Base-by-base conservation (phyloP, 2,797 vertebrate species). In the Schizopygopsis pylzovi region DNA sequence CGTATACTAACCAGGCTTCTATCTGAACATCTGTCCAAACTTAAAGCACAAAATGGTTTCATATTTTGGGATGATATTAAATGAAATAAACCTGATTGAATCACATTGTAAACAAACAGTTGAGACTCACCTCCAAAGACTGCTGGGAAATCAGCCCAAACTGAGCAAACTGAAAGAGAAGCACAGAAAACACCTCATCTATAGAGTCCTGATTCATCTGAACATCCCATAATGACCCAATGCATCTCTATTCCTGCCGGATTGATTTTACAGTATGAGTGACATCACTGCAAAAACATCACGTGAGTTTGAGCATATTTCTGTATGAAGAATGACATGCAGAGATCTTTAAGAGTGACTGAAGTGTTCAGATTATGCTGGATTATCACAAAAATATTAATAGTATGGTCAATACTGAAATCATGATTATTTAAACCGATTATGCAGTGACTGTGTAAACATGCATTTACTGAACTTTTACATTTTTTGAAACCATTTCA, bases 71-170 rank as follows among this genome's bases (percentile, higher is more conserved):
- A 76, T 73, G 43, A 47, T 3, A 16, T 11, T 2, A 18, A 49
- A 2, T 20, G 8, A 49, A n/a, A 18, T 18, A 28, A 33, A n/a
- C 78, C 39, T 71, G 3, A 78, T 33, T 49, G 59, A 79, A 79
- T 41, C 47, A n/a, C 49, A 15, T 28, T 3, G 56, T 61, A 68
- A 39, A 65, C 56, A 43, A 18, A 54, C 71, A 52, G 79, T 76
- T 39, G 4, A 45, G 3, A 33, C 87, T 90, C 43, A 90, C 89
- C 86, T 59, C 47, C 87, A 84, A 90, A 90, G 7, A 81, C 43
- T 81, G 72, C 83, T 78, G 47, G 39, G 72, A 79, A 78, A 63
- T 88, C 87, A 79, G 77, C 81, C 63, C 70, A 63, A 2, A 80
- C 85, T 4, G 70, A 73, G 22, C 81, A 20, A 73, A 81, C 67